phyloP scores from a whole-genome alignment of 2,888 invertebrate genomes.

The Willowsia nigromaculata region DNA sequence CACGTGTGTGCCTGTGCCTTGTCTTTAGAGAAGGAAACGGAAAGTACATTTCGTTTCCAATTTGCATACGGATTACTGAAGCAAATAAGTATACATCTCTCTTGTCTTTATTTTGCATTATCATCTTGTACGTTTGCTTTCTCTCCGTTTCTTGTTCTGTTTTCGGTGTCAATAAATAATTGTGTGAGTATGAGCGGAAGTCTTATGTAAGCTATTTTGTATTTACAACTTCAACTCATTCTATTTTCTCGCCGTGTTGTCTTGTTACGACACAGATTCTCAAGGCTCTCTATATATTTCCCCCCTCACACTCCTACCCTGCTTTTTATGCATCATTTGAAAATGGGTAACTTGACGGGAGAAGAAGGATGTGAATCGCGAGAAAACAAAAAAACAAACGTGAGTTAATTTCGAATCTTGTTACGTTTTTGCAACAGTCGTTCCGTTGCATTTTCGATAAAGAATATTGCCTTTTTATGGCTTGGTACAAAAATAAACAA shows the following conservation, averaged over 20 bases:
- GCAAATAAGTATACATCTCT: not conserved
- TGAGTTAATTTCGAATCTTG: not conserved
- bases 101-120: not conserved
- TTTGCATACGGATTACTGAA: conserved; percentile 42
- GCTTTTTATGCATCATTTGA: not conserved
- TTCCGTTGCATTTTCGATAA: not conserved
- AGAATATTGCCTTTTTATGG: conserved; percentile 13
- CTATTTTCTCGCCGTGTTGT: not conserved
- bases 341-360: not conserved
- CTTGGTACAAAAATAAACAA: not conserved
- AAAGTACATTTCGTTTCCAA: not conserved
- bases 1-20: not conserved
- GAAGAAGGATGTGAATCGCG: not conserved
- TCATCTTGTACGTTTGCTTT: not conserved
- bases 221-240: not conserved
- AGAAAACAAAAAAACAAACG: not conserved
- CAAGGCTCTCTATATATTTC: not conserved
- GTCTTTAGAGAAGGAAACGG: not conserved
- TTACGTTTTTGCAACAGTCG: not conserved
- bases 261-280: no score
- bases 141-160: not conserved
- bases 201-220: not conserved
- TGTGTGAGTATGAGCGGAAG: not conserved
- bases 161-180: not conserved
- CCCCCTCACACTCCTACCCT: not conserved